Conservation (phyloP, 2,113 vertebrate species). For the Toxotes jaculatrix region DNA sequence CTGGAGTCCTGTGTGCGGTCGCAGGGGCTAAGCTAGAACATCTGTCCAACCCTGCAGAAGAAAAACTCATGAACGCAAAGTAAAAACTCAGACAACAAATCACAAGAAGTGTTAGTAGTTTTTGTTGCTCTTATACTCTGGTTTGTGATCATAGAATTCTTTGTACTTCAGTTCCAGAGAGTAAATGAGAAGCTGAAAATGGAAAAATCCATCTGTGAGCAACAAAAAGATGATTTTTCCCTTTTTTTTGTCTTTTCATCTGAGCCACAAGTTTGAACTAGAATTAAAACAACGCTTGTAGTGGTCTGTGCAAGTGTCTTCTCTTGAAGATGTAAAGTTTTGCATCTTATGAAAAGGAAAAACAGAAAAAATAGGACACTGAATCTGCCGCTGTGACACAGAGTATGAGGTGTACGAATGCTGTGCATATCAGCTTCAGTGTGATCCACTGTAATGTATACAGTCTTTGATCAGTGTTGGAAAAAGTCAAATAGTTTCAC, state of each 20-base stretch:
- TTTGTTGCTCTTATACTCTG: no score
- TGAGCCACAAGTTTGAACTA: background rate
- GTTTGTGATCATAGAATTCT: no score
- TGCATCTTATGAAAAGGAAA: background rate
- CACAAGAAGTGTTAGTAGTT: no score
- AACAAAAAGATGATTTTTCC: no score
- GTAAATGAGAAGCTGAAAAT: no score
- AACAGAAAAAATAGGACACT: background rate
- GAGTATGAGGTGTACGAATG: background rate
- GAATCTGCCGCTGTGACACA: background rate
- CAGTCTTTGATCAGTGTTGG: conserved; percentile 25
- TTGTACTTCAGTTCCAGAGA: no score
- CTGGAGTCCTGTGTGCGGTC: no score
- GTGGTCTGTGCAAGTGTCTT: background rate
- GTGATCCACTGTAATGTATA: conserved; percentile 2
- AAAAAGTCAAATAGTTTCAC: conserved; percentile 4
- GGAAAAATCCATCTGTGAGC: no score
- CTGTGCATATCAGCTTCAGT: background rate
- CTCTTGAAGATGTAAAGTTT: background rate
- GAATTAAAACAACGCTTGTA: background rate
- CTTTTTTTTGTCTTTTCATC: background rate
- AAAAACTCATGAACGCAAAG: no score
- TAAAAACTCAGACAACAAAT: no score
- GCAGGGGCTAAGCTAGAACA: no score
- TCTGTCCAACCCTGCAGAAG: no score